Evolutionary conservation across 1,140 invertebrate genomes (phyloP).

Genomic region (Diploscapter pachys): DNA sequence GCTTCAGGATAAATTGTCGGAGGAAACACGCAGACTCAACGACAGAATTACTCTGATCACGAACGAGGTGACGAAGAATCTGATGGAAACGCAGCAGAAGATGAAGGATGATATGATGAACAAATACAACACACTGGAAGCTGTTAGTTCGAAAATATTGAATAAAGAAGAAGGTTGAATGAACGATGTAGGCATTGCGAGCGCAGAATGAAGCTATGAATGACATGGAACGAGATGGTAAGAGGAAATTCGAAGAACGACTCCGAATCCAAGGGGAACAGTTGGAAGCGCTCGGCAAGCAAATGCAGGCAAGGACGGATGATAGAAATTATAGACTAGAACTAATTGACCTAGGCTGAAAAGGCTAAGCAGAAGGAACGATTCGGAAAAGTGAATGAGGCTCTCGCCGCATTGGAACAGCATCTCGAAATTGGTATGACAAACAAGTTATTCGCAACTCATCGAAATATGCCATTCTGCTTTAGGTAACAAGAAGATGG

Average conservation of each 20-base stretch:
- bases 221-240: too few species aligned
- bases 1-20: conserved; percentile 41
- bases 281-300: conserved; percentile 13
- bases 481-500: conserved; percentile 52
- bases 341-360: conserved; percentile 33
- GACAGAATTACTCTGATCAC: conserved; percentile 50
- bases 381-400: conserved; percentile 54
- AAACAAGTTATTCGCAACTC: too few species aligned
- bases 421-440: conserved; percentile 40
- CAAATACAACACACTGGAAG: conserved; percentile 44
- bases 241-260: conserved; percentile 3
- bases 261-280: conserved; percentile 10
- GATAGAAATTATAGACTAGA: neutral
- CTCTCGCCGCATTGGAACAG: conserved; percentile 47
- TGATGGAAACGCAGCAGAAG: conserved; percentile 42
- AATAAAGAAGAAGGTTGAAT: too few species aligned
- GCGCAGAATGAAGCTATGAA: too few species aligned
- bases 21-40: conserved; percentile 47
- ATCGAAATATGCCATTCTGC: too few species aligned
- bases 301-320: conserved; percentile 4
- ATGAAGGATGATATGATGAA: conserved; percentile 46
- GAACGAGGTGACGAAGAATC: conserved; percentile 38
- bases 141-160: conserved; percentile 17
- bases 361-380: conserved; percentile 50
- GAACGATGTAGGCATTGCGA: too few species aligned